Percentiles rank a stretch among this genome's conserved stretches.
Evolutionary conservation across 2,797 vertebrate species (phyloP).

Genomic region (Enteromius fasciolatus): DNA sequence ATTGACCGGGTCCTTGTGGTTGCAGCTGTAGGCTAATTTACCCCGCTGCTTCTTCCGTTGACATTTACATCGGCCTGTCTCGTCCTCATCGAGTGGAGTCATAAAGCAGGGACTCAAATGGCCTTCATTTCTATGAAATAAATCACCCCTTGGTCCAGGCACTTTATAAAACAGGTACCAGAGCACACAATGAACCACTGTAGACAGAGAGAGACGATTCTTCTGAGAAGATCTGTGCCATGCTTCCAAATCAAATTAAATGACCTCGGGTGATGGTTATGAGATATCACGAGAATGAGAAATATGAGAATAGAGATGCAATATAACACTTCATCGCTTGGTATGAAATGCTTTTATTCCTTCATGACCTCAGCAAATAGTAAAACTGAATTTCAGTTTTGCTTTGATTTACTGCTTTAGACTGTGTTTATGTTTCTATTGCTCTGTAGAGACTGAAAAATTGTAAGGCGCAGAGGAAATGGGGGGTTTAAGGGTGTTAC

Average conservation of each 20-base stretch:
- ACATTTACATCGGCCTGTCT: conserved; percentile 67
- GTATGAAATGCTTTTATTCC: background rate
- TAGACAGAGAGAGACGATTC: background rate
- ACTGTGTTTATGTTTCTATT: background rate
- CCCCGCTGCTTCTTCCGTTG: conserved; percentile 59
- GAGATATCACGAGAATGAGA: conserved; percentile 5
- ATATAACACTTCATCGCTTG: background rate
- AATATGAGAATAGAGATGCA: background rate
- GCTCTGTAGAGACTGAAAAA: background rate
- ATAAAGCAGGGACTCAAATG: conserved; percentile 60
- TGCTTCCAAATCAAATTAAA: background rate
- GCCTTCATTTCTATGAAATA: conserved; percentile 46
- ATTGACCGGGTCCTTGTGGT: conserved; percentile 54
- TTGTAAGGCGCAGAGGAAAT: background rate
- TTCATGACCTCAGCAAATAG: conserved; percentile 8
- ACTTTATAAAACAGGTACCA: conserved; percentile 36
- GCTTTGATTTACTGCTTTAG: conserved; percentile 4
- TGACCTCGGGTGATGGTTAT: conserved; percentile 1
- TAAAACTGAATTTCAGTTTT: conserved; percentile 2
- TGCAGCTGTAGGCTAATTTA: conserved; percentile 66
- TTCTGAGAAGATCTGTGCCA: background rate
- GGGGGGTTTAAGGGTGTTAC: background rate
- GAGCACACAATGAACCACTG: background rate
- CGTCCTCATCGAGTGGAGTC: conserved; percentile 62
- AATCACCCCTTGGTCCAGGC: conserved; percentile 45